These are phyloP conservation scores for Typhlomys cinereus DNA, from an alignment of 2,113 vertebrate genomes.

Conservation along the genomic window DNA sequence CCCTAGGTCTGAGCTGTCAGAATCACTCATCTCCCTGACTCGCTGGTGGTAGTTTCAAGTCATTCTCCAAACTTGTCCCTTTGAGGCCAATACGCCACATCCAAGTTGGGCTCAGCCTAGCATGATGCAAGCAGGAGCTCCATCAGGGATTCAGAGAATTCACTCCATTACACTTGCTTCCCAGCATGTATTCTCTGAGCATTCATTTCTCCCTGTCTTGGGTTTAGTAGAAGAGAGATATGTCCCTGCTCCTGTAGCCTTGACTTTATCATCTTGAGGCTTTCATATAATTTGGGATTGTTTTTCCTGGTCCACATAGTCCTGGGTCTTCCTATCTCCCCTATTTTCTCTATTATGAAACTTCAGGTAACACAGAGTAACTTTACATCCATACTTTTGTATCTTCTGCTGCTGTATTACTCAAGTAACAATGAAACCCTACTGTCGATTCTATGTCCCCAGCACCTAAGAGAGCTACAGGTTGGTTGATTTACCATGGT, in stretches of 20 bases:
- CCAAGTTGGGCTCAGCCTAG: background rate
- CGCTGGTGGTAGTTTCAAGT: background rate
- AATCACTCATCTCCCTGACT: constrained; percentile 40
- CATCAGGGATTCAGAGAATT: background rate
- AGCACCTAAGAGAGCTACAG: background rate
- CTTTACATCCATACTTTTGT: background rate
- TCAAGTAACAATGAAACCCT: background rate
- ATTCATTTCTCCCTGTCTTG: background rate
- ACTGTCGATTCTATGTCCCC: background rate
- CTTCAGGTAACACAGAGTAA: background rate
- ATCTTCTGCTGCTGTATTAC: background rate
- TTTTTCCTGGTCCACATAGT: background rate
- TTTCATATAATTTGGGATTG: background rate
- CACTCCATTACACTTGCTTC: background rate
- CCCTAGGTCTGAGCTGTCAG: constrained; percentile 59
- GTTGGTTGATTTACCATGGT: background rate
- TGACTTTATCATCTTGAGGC: background rate
- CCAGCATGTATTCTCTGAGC: accelerated
- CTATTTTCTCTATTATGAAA: background rate
- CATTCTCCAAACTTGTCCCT: constrained; percentile 46
- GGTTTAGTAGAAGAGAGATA: background rate
- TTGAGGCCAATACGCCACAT: background rate
- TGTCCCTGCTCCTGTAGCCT: background rate
- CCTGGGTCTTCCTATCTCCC: background rate
- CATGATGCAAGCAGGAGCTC: too few relatives aligned